Evolutionary conservation across 2,888 invertebrate species (phyloP), one percentile per base, ranked within the genome.

Genomic region (Agonopterix subpropinquella): DNA sequence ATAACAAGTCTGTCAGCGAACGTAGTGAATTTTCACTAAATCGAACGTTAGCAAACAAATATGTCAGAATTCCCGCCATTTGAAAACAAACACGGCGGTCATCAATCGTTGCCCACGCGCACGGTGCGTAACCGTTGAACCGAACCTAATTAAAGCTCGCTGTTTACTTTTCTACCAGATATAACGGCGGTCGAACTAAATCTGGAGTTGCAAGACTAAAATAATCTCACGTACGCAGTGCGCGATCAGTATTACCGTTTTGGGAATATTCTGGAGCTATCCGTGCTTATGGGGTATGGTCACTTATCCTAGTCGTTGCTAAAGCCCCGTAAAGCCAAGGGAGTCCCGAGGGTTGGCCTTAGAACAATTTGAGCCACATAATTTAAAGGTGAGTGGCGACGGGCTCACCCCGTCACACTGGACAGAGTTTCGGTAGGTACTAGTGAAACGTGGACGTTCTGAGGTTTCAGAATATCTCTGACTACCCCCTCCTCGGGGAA

Each of bases 1-100:
- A 72, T 74, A 80, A 69, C 70, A 65, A 52, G 61, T 76, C 77
- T 78, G 71, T 87, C 83, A 84, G 76, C 84, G 80, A 45, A 43
- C 56, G 54, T 70, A 80, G 80, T 76, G 80, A 77, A 87, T 86
- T 79, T 82, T 73, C 79, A 69, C 67, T 80, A 80, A 81, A 82
- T 81, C 64, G 76, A 71, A 65, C 64, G 62, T 72, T 66, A 60
- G 62, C 72, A 81, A 83, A 82, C 75, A 86, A 85, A 84, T 77
- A 80, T 56, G 70, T 70, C 65, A 58, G 64, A 69, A 68, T 73
- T 70, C 71, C 64, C 60, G 59, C 58, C 59, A 61, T 61, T 55
- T 44, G 59, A 68, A 71, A 79, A 80, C 74, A 79, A 77, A 78
- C 64, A 73, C 53, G 62, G 74, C 67, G 62, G 58, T 51, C 67